Conservation (phyloP, 2,888 invertebrate genomes). For the Argyresthia albistria region DNA sequence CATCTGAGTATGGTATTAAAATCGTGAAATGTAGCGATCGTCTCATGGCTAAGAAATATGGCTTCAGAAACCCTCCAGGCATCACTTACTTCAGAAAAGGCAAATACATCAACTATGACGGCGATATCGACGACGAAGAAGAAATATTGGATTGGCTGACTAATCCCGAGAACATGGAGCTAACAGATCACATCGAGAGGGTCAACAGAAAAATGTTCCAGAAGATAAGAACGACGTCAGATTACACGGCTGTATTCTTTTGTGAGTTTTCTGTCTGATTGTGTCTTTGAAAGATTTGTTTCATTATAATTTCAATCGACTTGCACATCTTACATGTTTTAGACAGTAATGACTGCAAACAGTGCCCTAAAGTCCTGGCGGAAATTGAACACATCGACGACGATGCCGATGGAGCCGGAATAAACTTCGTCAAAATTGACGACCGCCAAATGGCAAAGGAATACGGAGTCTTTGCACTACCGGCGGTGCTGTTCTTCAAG, state of each 20-base stretch:
- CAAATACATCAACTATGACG: slow-evolving; percentile 92
- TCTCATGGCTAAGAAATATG: slow-evolving; percentile 95
- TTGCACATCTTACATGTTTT: slow-evolving; percentile 70
- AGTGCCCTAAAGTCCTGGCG: slow-evolving; percentile 88
- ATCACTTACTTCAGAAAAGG: slow-evolving; percentile 92
- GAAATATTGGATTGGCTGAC: slow-evolving; percentile 94
- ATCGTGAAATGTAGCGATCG: slow-evolving; percentile 90
- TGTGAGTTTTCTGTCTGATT: slow-evolving; percentile 76
- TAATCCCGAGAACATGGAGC: slow-evolving; percentile 94
- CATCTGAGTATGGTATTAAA: slow-evolving; percentile 91
- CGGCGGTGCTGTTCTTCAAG: slow-evolving; percentile 92
- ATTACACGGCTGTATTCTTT: slow-evolving; percentile 93
- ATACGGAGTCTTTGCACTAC: slow-evolving; percentile 90
- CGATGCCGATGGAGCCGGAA: slow-evolving; percentile 91
- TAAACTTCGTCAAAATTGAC: slow-evolving; percentile 94
- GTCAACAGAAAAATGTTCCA: slow-evolving; percentile 95
- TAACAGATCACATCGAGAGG: slow-evolving; percentile 92
- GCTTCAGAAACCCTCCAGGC: slow-evolving; percentile 90
- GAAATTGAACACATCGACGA: slow-evolving; percentile 96
- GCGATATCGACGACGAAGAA: slow-evolving; percentile 93
- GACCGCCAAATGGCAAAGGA: slow-evolving; percentile 90
- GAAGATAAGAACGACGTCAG: slow-evolving; percentile 89
- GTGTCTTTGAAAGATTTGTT: slow-evolving; percentile 4
- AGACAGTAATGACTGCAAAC: slow-evolving; percentile 97
- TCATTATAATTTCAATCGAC: slow-evolving; percentile 38